Conservation (phyloP, 2,113 vertebrate species). For the Barbus barbus region DNA sequence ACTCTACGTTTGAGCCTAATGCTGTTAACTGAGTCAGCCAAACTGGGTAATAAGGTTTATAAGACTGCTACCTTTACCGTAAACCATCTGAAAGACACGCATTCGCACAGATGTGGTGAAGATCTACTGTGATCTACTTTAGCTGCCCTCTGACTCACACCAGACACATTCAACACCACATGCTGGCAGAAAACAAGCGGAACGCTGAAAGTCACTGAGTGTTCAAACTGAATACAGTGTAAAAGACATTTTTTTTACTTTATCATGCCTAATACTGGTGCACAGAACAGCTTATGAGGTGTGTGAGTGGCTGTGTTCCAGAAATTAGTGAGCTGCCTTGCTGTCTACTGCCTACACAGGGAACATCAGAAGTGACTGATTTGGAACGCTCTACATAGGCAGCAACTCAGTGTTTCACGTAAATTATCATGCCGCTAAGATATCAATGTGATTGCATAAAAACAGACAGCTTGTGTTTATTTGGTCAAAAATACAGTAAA, state of each 20-base stretch:
- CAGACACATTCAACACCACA: slow-evolving; percentile 20
- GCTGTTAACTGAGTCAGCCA: neutral
- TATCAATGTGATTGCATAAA: neutral
- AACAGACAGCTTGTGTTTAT: neutral
- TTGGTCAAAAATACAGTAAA: neutral
- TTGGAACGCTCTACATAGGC: neutral
- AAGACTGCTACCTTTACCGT: neutral
- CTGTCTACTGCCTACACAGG: slow-evolving; percentile 14
- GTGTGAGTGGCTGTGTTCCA: neutral
- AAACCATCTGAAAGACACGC: neutral
- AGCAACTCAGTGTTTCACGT: neutral
- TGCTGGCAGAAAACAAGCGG: slow-evolving; percentile 27
- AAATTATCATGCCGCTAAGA: neutral
- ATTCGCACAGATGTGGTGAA: neutral
- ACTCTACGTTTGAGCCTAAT: neutral
- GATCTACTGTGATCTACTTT: neutral
- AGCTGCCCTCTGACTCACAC: slow-evolving; percentile 8
- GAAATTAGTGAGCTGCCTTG: slow-evolving; percentile 11
- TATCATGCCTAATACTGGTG: neutral
- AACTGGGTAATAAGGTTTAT: slow-evolving; percentile 5
- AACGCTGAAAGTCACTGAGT: neutral
- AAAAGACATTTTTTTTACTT: slow-evolving; percentile 15
- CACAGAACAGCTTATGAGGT: neutral
- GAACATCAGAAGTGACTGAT: neutral
- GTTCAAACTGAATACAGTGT: slow-evolving; percentile 27